phyloP scores from a whole-genome alignment of 2,888 invertebrate species.

The Drosophila multiciliata region DNA sequence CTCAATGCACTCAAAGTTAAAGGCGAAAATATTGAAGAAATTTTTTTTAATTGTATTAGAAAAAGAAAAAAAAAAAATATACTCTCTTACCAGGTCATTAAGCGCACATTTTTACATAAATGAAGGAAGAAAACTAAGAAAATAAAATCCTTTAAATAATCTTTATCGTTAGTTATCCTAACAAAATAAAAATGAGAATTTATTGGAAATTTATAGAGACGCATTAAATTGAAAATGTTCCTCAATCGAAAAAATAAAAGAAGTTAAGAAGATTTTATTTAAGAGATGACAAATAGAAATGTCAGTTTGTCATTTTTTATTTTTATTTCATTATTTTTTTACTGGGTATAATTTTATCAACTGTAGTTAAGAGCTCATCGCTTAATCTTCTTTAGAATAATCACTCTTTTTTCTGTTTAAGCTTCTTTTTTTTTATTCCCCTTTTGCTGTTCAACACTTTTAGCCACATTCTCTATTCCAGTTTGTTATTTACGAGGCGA shows the following conservation, averaged over 20 bases:
- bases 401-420: background rate
- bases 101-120: constrained; percentile 6
- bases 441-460: constrained; percentile 4
- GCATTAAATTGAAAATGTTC: background rate
- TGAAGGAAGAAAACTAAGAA: background rate
- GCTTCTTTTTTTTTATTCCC: background rate
- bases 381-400: constrained; percentile 29
- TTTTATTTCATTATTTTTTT: background rate
- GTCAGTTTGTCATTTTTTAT: background rate
- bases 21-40: constrained; percentile 42
- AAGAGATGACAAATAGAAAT: background rate
- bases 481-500: constrained; percentile 64
- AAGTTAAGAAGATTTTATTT: background rate
- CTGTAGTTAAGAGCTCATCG: constrained; percentile 13
- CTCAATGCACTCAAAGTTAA: constrained; percentile 56
- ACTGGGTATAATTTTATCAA: constrained; percentile 1
- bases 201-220: background rate
- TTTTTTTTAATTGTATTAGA: constrained; percentile 35
- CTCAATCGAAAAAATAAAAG: background rate
- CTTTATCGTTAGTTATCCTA: background rate
- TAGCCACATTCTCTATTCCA: constrained; percentile 67
- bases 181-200: background rate
- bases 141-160: background rate
- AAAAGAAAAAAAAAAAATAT: background rate
- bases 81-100: constrained; percentile 14